A percentile compares a stretch with the other conserved stretches of the same genome.
phyloP scores from a whole-genome alignment of 2,888 invertebrate genomes.

The Syritta pipiens region DNA sequence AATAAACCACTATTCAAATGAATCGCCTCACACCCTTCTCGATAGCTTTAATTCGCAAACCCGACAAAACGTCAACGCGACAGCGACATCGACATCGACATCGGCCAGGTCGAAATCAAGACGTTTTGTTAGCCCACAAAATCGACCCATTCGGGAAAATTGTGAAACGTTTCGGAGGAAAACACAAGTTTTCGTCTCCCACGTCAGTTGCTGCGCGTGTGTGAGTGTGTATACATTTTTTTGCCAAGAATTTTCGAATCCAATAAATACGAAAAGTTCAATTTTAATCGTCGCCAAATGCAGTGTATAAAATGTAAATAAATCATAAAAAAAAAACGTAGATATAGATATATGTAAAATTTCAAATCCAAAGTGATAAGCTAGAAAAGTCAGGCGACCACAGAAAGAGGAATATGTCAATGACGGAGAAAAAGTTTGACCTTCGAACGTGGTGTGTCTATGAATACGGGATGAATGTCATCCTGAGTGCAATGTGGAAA shows the following conservation, averaged over 20 bases:
- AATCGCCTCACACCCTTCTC: background rate
- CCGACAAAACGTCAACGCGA: slow-evolving; percentile 33
- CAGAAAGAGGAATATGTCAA: background rate
- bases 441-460: slow-evolving; percentile 34
- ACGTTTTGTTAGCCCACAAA: slow-evolving; percentile 34
- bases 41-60: too few species aligned
- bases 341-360: background rate
- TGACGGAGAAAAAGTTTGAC: slow-evolving; percentile 42
- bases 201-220: slow-evolving; percentile 6
- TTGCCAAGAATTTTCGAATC: background rate
- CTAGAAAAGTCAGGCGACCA: too few species aligned
- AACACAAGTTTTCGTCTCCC: slow-evolving; percentile 9
- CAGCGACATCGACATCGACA: too few species aligned
- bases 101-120: background rate
- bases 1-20: background rate
- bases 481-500: background rate
- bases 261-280: background rate
- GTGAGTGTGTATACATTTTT: slow-evolving; percentile 15
- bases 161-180: slow-evolving; percentile 21
- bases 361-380: slow-evolving; percentile 25
- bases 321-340: background rate
- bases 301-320: slow-evolving; percentile 62
- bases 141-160: slow-evolving; percentile 56
- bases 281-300: slow-evolving; percentile 31
- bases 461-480: slow-evolving; percentile 37